Evolutionary conservation across 2,797 vertebrate species (phyloP).

Genomic region (Girardinus metallicus): DNA sequence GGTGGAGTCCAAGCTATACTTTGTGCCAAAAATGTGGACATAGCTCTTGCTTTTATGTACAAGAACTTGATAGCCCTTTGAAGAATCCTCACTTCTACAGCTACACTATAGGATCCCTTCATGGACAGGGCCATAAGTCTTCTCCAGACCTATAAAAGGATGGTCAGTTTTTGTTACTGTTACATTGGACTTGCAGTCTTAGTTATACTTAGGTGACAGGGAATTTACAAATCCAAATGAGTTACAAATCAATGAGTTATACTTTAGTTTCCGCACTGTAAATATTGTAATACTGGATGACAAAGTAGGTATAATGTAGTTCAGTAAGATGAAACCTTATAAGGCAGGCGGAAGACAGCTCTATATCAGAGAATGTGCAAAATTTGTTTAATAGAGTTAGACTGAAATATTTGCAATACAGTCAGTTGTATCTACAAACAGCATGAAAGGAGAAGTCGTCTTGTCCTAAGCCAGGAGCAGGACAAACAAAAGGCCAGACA

Average conservation of each 20-base stretch:
- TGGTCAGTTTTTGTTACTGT: slow-evolving; percentile 30
- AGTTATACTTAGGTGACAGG: slow-evolving; percentile 22
- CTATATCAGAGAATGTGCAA: slow-evolving; percentile 12
- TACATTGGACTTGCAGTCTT: slow-evolving; percentile 41
- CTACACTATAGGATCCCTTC: neutral
- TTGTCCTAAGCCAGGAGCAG: slow-evolving; percentile 21
- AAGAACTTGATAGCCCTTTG: neutral
- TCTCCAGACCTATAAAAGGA: slow-evolving; percentile 3
- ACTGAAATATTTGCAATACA: slow-evolving; percentile 6
- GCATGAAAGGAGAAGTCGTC: slow-evolving; percentile 12
- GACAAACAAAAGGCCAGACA: slow-evolving; percentile 55
- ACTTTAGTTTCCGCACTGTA: neutral
- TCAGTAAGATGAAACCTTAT: slow-evolving; percentile 19
- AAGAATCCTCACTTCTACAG: neutral
- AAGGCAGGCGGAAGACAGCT: slow-evolving; percentile 26
- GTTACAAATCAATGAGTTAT: neutral
- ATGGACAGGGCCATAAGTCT: neutral
- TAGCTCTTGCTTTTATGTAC: neutral
- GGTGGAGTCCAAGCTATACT: neutral
- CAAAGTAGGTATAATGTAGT: slow-evolving; percentile 29
- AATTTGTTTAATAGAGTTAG: slow-evolving; percentile 4
- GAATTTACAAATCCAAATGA: neutral
- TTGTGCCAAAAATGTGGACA: neutral
- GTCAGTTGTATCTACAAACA: slow-evolving; percentile 40
- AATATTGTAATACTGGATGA: neutral